Percentiles rank a stretch among this genome's conserved stretches.
These are phyloP conservation scores for Hyposoter didymator DNA, from an alignment of 2,888 invertebrate genomes.

Conservation along the genomic window DNA sequence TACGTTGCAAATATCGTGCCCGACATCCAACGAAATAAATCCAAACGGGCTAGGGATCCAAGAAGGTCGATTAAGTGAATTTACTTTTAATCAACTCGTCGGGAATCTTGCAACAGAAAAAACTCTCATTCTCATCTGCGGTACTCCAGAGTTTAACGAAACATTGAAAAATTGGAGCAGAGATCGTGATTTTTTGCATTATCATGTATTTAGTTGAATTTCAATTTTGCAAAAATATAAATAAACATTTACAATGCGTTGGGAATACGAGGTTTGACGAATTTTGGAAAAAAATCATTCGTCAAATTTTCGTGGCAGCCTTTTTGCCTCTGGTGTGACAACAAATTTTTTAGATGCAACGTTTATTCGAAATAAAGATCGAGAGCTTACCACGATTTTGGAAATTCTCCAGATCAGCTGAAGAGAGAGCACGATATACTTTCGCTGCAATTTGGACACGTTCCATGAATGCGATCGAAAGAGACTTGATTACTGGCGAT, in stretches of 20 bases:
- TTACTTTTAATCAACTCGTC: slow-evolving; percentile 64
- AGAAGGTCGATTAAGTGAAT: slow-evolving; percentile 71
- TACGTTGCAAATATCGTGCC: slow-evolving; percentile 75
- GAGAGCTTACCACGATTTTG: background rate
- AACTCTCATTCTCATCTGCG: slow-evolving; percentile 81
- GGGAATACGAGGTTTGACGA: background rate
- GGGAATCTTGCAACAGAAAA: slow-evolving; percentile 61
- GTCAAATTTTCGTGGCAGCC: background rate
- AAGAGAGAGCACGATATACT: slow-evolving; percentile 76
- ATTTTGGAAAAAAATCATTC: background rate
- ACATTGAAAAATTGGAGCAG: slow-evolving; percentile 70
- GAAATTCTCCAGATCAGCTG: background rate
- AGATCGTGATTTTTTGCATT: slow-evolving; percentile 70
- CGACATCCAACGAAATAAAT: background rate
- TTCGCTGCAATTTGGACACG: slow-evolving; percentile 79
- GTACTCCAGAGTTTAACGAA: slow-evolving; percentile 77
- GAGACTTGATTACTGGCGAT: slow-evolving; percentile 76
- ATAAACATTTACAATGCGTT: background rate
- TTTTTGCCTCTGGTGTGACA: background rate
- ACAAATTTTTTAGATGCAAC: background rate
- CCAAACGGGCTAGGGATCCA: slow-evolving; percentile 75
- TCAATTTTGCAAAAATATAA: background rate
- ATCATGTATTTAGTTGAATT: slow-evolving; percentile 74
- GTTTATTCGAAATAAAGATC: background rate
- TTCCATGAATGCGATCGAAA: slow-evolving; percentile 79